Evolutionary conservation across 2,113 vertebrate genomes (phyloP).

Genomic region (Solenodon paradoxus): DNA sequence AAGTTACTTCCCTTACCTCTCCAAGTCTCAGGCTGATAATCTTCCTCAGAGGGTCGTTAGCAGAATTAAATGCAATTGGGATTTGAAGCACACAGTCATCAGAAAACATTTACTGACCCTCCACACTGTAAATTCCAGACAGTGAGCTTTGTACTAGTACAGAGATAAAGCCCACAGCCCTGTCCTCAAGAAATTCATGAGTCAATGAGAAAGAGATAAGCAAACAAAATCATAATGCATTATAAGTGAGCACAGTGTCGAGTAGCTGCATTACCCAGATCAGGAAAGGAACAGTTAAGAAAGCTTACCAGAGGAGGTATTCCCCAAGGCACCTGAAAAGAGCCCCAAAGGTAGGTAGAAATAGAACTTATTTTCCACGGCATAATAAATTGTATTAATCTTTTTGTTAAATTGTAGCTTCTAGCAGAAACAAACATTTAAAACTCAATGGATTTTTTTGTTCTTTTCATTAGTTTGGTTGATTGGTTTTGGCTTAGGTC

Average conservation of each 20-base stretch:
- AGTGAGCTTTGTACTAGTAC: constrained; percentile 49
- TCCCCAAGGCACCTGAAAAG: neutral
- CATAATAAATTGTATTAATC: constrained; percentile 1
- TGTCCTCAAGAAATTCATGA: neutral
- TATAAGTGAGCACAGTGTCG: neutral
- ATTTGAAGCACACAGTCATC: neutral
- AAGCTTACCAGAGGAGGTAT: neutral
- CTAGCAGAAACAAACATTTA: neutral
- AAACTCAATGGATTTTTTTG: neutral
- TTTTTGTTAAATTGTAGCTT: neutral
- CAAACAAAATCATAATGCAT: neutral
- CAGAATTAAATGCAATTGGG: neutral
- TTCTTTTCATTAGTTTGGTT: neutral
- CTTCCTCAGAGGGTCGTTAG: neutral
- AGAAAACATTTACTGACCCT: constrained; percentile 48
- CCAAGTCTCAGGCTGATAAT: neutral
- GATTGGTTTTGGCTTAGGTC: neutral
- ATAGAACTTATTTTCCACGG: neutral
- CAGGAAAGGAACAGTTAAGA: neutral
- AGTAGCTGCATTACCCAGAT: neutral
- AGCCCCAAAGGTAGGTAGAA: neutral
- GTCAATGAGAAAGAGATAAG: neutral
- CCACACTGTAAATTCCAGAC: neutral
- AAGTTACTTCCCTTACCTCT: neutral
- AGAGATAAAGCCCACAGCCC: neutral